Conservation (phyloP, 2,797 vertebrate species). For the Rallus crepitans region DNA sequence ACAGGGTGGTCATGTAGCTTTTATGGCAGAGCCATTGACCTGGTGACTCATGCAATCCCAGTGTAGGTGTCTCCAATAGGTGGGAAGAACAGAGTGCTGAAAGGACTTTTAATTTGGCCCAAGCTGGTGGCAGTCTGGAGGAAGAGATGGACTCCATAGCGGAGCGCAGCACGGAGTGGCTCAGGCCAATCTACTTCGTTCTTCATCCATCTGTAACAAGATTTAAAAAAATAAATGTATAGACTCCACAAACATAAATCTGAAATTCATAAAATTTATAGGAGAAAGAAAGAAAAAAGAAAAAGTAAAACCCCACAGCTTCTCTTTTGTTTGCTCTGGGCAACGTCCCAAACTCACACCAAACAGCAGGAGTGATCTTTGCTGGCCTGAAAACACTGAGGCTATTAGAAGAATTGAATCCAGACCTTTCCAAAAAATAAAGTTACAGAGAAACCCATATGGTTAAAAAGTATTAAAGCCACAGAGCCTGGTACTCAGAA, state of each 20-base stretch:
- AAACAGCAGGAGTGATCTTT: neutral
- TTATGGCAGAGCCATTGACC: neutral
- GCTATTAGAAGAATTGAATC: slow-evolving; percentile 37
- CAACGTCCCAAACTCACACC: slow-evolving; percentile 26
- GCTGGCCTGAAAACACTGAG: neutral
- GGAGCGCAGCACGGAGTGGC: neutral
- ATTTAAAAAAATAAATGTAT: neutral
- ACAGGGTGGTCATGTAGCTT: neutral
- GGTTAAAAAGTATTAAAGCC: neutral
- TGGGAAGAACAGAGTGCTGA: neutral
- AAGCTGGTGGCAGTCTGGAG: neutral
- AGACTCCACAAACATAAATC: neutral
- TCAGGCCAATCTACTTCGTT: neutral
- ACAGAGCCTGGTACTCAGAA: neutral
- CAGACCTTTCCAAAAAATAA: slow-evolving; percentile 36
- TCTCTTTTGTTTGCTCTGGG: slow-evolving; percentile 54
- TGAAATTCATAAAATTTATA: neutral
- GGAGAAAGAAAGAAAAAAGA: neutral
- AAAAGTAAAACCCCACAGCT: neutral
- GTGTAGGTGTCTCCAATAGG: neutral
- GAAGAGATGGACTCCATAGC: neutral
- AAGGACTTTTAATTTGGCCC: neutral
- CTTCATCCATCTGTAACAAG: slow-evolving; percentile 8
- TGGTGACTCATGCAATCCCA: neutral
- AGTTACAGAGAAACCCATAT: slow-evolving; percentile 12